Conservation (phyloP, 2,113 vertebrate genomes). For the Leucoraja erinaceus region DNA sequence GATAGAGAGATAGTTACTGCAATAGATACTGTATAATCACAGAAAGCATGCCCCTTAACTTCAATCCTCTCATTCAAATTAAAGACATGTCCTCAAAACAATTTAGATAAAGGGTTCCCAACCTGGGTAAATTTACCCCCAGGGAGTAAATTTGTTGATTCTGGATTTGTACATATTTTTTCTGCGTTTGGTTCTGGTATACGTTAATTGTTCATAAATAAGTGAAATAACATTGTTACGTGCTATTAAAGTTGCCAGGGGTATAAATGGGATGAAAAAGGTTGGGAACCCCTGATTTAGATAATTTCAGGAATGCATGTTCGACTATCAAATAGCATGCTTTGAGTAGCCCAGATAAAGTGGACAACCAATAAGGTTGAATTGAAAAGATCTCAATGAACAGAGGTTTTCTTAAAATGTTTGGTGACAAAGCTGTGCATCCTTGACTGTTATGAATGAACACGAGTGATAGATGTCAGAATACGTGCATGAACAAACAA, state of each 20-base stretch:
- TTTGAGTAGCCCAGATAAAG: not conserved
- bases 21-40: not conserved
- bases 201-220: too few species aligned
- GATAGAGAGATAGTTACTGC: not conserved
- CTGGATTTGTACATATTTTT: too few species aligned
- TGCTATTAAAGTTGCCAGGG: too few species aligned
- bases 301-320: constrained; percentile 26
- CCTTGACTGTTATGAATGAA: not conserved
- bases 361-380: not conserved
- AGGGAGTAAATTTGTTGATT: too few species aligned
- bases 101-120: too few species aligned
- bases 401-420: not conserved
- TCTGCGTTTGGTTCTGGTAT: too few species aligned
- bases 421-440: not conserved
- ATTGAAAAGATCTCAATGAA: not conserved
- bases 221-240: too few species aligned
- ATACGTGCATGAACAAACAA: not conserved
- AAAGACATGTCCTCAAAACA: constrained; percentile 28
- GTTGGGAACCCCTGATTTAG: not conserved
- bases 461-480: not conserved
- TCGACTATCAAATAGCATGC: constrained; percentile 2
- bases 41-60: constrained; percentile 16
- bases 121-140: too few species aligned
- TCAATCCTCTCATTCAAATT: constrained; percentile 30
- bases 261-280: too few species aligned